phyloP scores from a whole-genome alignment of 2,797 vertebrate species.

The Acanthornis magna region DNA sequence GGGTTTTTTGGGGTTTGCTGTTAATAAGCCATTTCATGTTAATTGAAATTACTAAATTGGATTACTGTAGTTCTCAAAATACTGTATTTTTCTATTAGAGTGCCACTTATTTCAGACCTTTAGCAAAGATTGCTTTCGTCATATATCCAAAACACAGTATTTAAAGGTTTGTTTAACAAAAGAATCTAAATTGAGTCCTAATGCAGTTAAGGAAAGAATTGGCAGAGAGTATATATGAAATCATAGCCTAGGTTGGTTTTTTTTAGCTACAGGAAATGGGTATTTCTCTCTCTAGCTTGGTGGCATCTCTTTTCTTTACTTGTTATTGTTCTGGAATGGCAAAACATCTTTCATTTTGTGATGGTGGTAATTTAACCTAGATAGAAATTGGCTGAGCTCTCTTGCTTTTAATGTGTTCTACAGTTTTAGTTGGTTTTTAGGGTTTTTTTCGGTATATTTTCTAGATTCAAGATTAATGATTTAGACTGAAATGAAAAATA shows the following conservation, averaged over 20 bases:
- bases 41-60: not conserved
- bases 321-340: not conserved
- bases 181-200: not conserved
- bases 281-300: not conserved
- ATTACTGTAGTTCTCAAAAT: not conserved
- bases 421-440: not conserved
- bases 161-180: not conserved
- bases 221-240: not conserved
- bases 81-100: not conserved
- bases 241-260: not conserved
- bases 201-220: not conserved
- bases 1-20: not conserved
- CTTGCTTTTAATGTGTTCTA: not conserved
- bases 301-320: not conserved
- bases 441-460: not conserved
- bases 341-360: not conserved
- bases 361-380: not conserved
- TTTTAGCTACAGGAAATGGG: not conserved
- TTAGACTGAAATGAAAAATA: not conserved
- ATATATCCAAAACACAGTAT: not conserved
- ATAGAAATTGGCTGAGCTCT: not conserved
- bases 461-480: not conserved
- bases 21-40: not conserved
- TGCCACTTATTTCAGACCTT: not conserved
- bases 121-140: not conserved